These are phyloP conservation scores for Hipparchia sbordonii DNA, from an alignment of 2,888 invertebrate species.

Conservation along the genomic window DNA sequence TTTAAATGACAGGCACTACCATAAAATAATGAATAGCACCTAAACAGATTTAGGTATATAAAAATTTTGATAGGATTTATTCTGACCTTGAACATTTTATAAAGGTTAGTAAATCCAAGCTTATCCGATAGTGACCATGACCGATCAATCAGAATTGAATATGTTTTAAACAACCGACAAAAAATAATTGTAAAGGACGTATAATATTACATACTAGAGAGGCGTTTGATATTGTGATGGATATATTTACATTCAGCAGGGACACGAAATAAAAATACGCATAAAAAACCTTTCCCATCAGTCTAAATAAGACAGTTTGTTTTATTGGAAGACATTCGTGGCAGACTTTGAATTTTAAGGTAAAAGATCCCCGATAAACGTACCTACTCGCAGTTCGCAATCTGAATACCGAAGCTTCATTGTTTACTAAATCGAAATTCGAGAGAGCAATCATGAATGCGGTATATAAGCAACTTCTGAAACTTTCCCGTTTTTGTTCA, in stretches of 20 bases:
- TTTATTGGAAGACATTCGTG: constrained; percentile 27
- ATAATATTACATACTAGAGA: background rate
- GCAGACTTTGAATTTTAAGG: constrained; percentile 32
- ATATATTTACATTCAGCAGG: constrained; percentile 12
- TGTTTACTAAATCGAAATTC: constrained; percentile 34
- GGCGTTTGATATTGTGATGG: background rate
- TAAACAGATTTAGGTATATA: background rate
- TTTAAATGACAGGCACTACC: no score
- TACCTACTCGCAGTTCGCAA: constrained; percentile 28
- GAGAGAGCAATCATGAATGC: constrained; percentile 32
- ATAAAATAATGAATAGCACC: no score
- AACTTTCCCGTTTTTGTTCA: constrained; percentile 25
- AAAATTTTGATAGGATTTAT: background rate
- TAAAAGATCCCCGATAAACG: constrained; percentile 33
- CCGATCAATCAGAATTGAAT: background rate
- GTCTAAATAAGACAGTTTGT: constrained; percentile 24
- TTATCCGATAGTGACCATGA: background rate
- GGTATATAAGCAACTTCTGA: constrained; percentile 29
- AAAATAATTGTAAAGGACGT: background rate
- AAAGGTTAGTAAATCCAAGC: background rate
- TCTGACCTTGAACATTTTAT: background rate
- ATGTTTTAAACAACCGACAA: background rate
- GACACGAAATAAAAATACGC: constrained; percentile 14
- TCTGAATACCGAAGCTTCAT: constrained; percentile 32
- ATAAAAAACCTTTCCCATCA: constrained; percentile 23